Evolutionary conservation across 1,140 invertebrate species (phyloP).

Genomic region (Trichoplusia ni): DNA sequence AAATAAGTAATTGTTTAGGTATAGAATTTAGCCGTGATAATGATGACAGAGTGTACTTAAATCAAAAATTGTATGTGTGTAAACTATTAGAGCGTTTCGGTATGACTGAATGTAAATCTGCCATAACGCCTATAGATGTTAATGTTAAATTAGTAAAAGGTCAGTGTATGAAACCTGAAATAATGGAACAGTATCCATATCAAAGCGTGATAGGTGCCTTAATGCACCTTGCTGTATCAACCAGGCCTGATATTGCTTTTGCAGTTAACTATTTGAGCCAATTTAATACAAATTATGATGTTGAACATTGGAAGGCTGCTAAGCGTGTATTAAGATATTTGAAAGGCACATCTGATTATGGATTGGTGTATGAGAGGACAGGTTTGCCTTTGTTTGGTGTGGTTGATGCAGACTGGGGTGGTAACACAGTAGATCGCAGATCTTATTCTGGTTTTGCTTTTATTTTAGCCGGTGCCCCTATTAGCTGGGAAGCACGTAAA

Average conservation of each 20-base stretch:
- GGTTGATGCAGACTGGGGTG: background rate
- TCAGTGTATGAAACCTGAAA: slow-evolving; percentile 20
- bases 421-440: background rate
- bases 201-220: background rate
- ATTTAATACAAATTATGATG: background rate
- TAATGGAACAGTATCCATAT: slow-evolving; percentile 21
- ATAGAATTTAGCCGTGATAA: slow-evolving; percentile 35
- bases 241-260: background rate
- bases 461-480: background rate
- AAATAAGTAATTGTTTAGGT: slow-evolving; percentile 34
- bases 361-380: background rate
- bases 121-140: slow-evolving; percentile 27
- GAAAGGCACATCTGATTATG: background rate
- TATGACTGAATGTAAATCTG: slow-evolving; percentile 33
- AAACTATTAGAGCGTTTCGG: slow-evolving; percentile 25
- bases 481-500: background rate
- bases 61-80: slow-evolving; percentile 25
- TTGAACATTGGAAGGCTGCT: background rate
- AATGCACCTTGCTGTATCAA: background rate
- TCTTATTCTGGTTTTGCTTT: background rate
- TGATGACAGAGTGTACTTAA: slow-evolving; percentile 33
- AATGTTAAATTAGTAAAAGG: slow-evolving; percentile 27
- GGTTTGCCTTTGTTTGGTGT: background rate
- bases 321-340: background rate
- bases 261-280: background rate